Evolutionary conservation across 2,888 invertebrate genomes (phyloP).

Genomic region (Agonopterix heracliana): DNA sequence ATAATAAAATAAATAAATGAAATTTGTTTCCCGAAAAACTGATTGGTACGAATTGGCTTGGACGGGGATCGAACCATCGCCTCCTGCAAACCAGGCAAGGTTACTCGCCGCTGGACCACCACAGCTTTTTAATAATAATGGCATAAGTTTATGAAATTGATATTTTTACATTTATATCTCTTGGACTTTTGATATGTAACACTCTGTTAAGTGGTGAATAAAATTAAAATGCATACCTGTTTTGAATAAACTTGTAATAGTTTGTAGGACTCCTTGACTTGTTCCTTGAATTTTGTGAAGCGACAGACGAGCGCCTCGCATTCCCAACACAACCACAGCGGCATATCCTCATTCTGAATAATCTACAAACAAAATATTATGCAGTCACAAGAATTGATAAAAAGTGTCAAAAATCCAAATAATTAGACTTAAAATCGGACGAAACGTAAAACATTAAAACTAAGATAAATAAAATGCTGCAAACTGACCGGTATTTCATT

Average conservation of each 20-base stretch:
- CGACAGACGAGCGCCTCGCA: conserved; percentile 37
- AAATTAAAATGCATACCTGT: conserved; percentile 23
- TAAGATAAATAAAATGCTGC: not conserved
- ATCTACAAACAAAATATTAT: not conserved
- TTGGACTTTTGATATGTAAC: no score
- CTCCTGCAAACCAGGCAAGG: no score
- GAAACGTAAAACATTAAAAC: conserved; percentile 17
- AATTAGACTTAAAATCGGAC: not conserved
- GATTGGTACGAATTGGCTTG: no score
- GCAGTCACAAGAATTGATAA: not conserved
- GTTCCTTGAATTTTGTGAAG: conserved; percentile 39
- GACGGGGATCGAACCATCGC: no score
- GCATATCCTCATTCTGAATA: not conserved
- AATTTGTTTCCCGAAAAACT: no score
- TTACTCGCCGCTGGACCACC: no score
- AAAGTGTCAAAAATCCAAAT: not conserved
- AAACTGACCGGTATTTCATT: conserved; percentile 41
- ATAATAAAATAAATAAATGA: no score
- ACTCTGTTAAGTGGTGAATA: not conserved
- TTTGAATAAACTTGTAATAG: conserved; percentile 25
- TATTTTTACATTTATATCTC: no score
- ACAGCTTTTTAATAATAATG: not conserved
- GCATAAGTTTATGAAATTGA: not conserved
- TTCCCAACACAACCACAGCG: conserved; percentile 50
- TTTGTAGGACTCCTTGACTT: conserved; percentile 34